Percentiles rank a stretch among this genome's conserved stretches.
Conservation (phyloP, 2,888 invertebrate genomes). For the Deilephila elpenor region DNA sequence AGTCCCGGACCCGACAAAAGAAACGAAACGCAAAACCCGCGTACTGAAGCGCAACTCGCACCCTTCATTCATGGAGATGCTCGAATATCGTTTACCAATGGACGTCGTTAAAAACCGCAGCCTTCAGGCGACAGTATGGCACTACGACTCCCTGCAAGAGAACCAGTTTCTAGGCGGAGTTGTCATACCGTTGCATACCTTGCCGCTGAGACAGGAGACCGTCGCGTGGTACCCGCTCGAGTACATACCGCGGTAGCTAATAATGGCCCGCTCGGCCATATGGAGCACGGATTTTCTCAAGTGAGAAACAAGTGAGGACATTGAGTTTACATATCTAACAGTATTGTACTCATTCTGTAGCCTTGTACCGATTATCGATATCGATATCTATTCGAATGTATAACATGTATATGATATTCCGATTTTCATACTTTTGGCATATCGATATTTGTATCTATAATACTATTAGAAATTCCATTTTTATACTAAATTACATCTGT, state of each 20-base stretch:
- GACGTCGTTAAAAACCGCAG: constrained; percentile 90
- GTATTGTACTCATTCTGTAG: constrained; percentile 19
- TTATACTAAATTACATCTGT: constrained; percentile 10
- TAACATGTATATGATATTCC: neutral
- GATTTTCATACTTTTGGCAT: constrained; percentile 10
- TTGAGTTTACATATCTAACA: constrained; percentile 31
- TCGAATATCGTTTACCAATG: constrained; percentile 94
- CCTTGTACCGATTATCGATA: constrained; percentile 27
- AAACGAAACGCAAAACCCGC: constrained; percentile 98
- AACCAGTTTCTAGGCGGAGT: constrained; percentile 98
- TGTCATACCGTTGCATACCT: constrained; percentile 89
- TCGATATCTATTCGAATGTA: constrained; percentile 3
- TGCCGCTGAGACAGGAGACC: constrained; percentile 91
- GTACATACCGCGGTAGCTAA: constrained; percentile 80
- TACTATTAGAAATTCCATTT: neutral
- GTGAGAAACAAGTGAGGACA: constrained; percentile 32
- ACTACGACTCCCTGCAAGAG: constrained; percentile 96
- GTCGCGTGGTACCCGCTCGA: constrained; percentile 94
- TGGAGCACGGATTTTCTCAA: constrained; percentile 57
- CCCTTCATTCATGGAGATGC: constrained; percentile 99
- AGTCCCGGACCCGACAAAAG: constrained; percentile 95
- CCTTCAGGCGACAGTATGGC: constrained; percentile 97
- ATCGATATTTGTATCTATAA: neutral
- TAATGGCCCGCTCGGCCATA: constrained; percentile 66
- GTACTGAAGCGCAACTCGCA: constrained; percentile 96